phyloP scores from a whole-genome alignment of 2,797 vertebrate genomes.

The Loriculus beryllinus region DNA sequence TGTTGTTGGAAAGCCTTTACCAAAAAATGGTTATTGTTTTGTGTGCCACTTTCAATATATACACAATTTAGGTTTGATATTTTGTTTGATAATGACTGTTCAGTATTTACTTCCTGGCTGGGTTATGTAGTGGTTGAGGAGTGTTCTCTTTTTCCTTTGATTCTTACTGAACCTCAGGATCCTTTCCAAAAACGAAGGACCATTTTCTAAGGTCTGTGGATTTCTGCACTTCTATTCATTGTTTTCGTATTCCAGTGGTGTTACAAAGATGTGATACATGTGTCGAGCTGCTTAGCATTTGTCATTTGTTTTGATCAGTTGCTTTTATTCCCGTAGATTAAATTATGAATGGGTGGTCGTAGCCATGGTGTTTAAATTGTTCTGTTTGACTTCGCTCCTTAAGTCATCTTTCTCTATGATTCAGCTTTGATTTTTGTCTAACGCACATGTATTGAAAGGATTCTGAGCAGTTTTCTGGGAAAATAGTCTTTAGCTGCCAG shows the following conservation, averaged over 20 bases:
- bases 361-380: not conserved
- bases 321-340: not conserved
- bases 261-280: not conserved
- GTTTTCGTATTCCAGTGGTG: not conserved
- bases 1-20: not conserved
- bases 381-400: not conserved
- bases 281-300: not conserved
- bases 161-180: not conserved
- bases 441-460: not conserved
- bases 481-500: not conserved
- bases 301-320: not conserved
- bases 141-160: not conserved
- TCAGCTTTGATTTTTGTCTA: not conserved
- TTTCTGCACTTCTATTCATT: not conserved
- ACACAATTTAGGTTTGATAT: not conserved
- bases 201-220: not conserved
- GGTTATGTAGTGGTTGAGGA: not conserved
- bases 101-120: not conserved
- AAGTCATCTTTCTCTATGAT: not conserved
- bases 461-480: slow-evolving; percentile 35
- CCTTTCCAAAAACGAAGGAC: not conserved
- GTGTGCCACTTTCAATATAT: not conserved
- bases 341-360: not conserved
- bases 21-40: not conserved
- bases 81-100: not conserved